Evolutionary conservation across 2,888 invertebrate species (phyloP), one percentile per base, ranked within the genome.

Genomic region (Dascillus cervinus): DNA sequence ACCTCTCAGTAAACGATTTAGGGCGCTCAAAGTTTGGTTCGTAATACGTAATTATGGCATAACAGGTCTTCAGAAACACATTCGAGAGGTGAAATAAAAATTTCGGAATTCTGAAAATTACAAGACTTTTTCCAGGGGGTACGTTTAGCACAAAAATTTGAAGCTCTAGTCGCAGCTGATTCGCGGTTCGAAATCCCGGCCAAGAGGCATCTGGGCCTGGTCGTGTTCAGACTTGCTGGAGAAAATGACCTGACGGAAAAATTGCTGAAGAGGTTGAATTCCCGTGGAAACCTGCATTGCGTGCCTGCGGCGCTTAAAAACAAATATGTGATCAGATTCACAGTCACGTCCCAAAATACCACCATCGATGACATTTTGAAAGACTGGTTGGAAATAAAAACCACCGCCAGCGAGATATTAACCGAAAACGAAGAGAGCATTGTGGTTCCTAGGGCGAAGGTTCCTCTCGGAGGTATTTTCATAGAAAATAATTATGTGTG

Each of bases 21-120:
- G 96, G 15, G 81, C 96, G 0, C 61, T 97, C 17, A 96, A 97
- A 60, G 69, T 96, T 1, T 97, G 96, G 96, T 96, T 96, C 58
- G 95, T 96, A 1, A 73, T 96, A n/a, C 73, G 96, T 22, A 90
- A 87, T 52, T 96, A 80, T 52, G 96, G 96, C 4, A 78, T 95
- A 8, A 77, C 76, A 37, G 95, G 96, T 0, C 68, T 96, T 1
- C 96, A 96, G 60, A 82, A 84, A 45, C 95, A 96, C 60, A 85
- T 97, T 48, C 74, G 95, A 43, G 85, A 92, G 74, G 90, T 88
- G 64, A 53, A n/a, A n/a, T n/a, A n/a, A n/a, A n/a, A n/a, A n/a
- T n/a, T n/a, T n/a, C n/a, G n/a, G n/a, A n/a, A n/a, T n/a, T n/a
- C n/a, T n/a, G n/a, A n/a, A n/a, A n/a, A n/a, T n/a, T n/a, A n/a